Evolutionary conservation across 2,888 invertebrate genomes (phyloP), one percentile per base, ranked within the genome.

Genomic region (Tetranychus truncatus): DNA sequence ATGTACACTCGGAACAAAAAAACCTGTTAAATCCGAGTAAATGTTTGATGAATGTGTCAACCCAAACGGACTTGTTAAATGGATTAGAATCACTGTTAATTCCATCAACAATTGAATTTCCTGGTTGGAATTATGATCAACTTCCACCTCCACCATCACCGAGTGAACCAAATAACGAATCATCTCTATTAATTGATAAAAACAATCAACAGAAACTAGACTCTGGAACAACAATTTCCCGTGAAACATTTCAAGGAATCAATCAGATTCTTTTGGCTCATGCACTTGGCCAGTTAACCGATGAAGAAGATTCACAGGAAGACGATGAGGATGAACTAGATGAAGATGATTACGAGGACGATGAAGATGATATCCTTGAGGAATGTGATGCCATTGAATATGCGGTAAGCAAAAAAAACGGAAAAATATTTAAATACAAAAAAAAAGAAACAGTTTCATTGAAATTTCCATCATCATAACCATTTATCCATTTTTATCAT

Each of bases 311-410:
- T 34, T 34, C 34, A 1, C 34, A 34, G 34, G 34, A 18, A 69
- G 69, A 9, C 11, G 69, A 20, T 20, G 69, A 9, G 11, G 69
- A 69, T 24, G 34, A 69, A 4, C 5, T 34, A 6, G 69, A 69
- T 18, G 69, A 34, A 20, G 69, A 69, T 4, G 69, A 20, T 69
- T 9, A 34, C n/a, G 20, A 69, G 2, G 69, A 69, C 1, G 69
- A 69, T 11, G 69, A 69, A 18, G 69, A 69, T 69, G 69, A 69
- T 69, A 11, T 24, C 2, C 21, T 24, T 7, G 15, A 69, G 9
- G 69, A 69, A 7, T 69, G 69, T 34, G 69, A 69, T 69, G 69
- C 69, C 11, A 69, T 69, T n/a, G 69, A 69, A n/a, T 69, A 69
- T n/a, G 69, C 9, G 69, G 69, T 69, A 69, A 20, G 20, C 34